Percentiles rank a stretch among this genome's conserved stretches.
These are phyloP conservation scores for Stenopsyche tienmushanensis DNA, from an alignment of 1,140 invertebrate genomes.

Conservation along the genomic window DNA sequence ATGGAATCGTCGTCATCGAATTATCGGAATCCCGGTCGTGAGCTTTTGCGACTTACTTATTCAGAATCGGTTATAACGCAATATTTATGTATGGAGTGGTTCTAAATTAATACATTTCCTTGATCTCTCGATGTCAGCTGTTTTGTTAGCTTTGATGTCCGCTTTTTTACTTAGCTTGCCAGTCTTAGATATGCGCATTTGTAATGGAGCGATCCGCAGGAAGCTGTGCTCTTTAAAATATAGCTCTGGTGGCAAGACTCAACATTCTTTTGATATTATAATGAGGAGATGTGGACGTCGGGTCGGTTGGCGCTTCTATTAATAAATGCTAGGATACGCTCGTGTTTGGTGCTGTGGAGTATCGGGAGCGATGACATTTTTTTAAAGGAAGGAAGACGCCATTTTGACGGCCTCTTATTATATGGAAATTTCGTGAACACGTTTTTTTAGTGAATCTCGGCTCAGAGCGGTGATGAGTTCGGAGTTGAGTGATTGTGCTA, in stretches of 20 bases:
- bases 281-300: slow-evolving; percentile 24
- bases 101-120: neutral
- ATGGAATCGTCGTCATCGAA: no score
- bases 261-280: slow-evolving; percentile 40
- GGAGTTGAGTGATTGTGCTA: no score
- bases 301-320: slow-evolving; percentile 28
- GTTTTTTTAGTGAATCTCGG: no score
- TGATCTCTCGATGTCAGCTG: neutral
- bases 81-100: no score
- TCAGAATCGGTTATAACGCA: no score
- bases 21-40: no score
- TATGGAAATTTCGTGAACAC: slow-evolving; percentile 13
- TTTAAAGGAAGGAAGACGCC: neutral
- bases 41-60: no score
- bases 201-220: slow-evolving; percentile 17
- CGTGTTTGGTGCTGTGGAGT: neutral
- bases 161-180: neutral
- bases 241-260: slow-evolving; percentile 1
- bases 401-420: slow-evolving; percentile 1
- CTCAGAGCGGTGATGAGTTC: no score
- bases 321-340: slow-evolving; percentile 26
- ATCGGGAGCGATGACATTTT: slow-evolving; percentile 29
- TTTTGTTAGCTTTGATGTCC: slow-evolving; percentile 14
- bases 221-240: neutral
- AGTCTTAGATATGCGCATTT: slow-evolving; percentile 15